These are phyloP conservation scores for Agrochola lota DNA, from an alignment of 2,888 invertebrate species.

Conservation along the genomic window DNA sequence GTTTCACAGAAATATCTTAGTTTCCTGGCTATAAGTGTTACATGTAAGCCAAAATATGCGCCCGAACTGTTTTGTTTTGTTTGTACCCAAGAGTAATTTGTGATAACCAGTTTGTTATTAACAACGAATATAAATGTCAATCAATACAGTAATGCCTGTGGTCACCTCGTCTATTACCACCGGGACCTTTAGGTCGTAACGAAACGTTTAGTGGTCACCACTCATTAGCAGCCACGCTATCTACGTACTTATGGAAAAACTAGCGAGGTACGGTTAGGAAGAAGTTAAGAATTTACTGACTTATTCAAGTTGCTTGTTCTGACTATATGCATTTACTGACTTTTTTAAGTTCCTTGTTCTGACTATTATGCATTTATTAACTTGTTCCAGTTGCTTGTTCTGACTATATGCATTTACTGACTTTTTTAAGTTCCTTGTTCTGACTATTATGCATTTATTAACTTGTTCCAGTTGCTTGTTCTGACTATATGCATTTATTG, in stretches of 20 bases:
- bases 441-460: not conserved
- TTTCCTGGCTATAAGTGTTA: not conserved
- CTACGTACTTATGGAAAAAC: not conserved
- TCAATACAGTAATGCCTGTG: constrained; percentile 10
- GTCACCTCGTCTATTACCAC: constrained; percentile 3
- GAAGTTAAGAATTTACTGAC: not conserved
- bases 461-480: not conserved
- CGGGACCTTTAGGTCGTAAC: not conserved
- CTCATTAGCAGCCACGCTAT: constrained; percentile 17
- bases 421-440: not conserved
- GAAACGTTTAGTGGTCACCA: not conserved
- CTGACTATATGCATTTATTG: not conserved
- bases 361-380: too few species aligned
- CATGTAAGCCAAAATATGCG: not conserved
- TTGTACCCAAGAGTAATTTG: not conserved
- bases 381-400: too few species aligned
- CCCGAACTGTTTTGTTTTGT: not conserved
- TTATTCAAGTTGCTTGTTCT: too few species aligned
- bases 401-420: not conserved
- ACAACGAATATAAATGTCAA: constrained; percentile 13
- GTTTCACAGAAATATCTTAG: not conserved
- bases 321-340: too few species aligned
- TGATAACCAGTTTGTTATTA: constrained; percentile 34
- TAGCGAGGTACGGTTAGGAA: not conserved
- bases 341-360: too few species aligned